These are phyloP conservation scores for Petrocephalus zakoni DNA, from an alignment of 2,113 vertebrate genomes.

Conservation along the genomic window DNA sequence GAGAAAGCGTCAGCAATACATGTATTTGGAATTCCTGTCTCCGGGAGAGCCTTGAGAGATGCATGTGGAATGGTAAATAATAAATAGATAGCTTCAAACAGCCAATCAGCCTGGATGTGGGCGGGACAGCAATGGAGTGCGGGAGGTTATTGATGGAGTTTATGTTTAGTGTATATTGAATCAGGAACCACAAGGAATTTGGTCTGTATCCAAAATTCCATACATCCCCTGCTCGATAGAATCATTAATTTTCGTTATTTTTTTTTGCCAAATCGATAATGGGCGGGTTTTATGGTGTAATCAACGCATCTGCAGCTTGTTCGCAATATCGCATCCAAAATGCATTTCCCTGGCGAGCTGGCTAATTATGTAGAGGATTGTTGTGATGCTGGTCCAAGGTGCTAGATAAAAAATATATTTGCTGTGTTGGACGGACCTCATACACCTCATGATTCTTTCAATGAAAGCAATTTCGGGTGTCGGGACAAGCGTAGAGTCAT, in stretches of 20 bases:
- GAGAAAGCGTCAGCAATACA: neutral
- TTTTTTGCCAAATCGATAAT: neutral
- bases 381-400: neutral
- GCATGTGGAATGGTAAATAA: neutral
- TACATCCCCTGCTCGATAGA: neutral
- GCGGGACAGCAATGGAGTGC: neutral
- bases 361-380: neutral
- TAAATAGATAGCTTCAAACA: neutral
- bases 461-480: neutral
- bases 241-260: neutral
- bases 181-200: neutral
- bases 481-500: no score
- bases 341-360: neutral
- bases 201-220: neutral
- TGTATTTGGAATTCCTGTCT: neutral
- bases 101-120: neutral
- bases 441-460: neutral
- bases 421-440: neutral
- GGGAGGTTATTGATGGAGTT: neutral
- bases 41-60: neutral
- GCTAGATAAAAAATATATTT: neutral
- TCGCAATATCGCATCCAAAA: neutral
- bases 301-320: neutral
- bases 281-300: neutral
- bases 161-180: neutral